Conservation (phyloP, 2,113 vertebrate genomes). For the Xenopus laevis region DNA sequence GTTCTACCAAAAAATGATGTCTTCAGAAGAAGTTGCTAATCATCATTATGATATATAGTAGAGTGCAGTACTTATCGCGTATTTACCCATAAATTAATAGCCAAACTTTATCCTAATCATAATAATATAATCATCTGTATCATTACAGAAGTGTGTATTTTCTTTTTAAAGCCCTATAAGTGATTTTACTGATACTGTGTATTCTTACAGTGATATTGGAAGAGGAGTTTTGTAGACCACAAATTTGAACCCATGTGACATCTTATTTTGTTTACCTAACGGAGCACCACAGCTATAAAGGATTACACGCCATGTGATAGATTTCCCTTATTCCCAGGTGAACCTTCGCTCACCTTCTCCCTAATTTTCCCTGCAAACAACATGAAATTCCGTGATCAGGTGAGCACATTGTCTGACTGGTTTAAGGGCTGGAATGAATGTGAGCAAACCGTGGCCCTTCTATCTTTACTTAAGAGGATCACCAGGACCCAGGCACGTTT, state of each 20-base stretch:
- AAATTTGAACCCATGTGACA: not conserved
- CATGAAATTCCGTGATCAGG: slow-evolving; percentile 99
- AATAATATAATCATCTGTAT: too few species aligned
- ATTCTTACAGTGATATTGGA: not conserved
- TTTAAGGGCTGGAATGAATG: slow-evolving; percentile 97
- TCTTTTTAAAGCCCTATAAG: too few species aligned
- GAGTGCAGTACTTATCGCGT: too few species aligned
- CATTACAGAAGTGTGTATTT: too few species aligned
- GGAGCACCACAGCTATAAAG: not conserved
- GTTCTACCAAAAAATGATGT: too few species aligned
- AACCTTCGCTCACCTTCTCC: slow-evolving; percentile 1
- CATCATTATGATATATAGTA: too few species aligned
- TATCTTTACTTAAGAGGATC: slow-evolving; percentile 87
- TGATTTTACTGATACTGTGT: not conserved
- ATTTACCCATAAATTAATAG: too few species aligned
- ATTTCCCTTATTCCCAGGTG: slow-evolving; percentile 47
- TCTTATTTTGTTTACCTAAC: not conserved
- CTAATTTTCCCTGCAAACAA: slow-evolving; percentile 52
- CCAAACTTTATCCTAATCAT: too few species aligned
- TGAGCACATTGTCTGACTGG: slow-evolving; percentile 91
- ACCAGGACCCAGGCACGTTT: slow-evolving; percentile 92
- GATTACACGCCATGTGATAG: slow-evolving; percentile 64
- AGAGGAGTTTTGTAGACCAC: not conserved
- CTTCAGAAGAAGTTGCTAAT: too few species aligned
- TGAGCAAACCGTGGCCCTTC: slow-evolving; percentile 91